Evolutionary conservation across 2,888 invertebrate genomes (phyloP).

Genomic region (Noctua janthe): DNA sequence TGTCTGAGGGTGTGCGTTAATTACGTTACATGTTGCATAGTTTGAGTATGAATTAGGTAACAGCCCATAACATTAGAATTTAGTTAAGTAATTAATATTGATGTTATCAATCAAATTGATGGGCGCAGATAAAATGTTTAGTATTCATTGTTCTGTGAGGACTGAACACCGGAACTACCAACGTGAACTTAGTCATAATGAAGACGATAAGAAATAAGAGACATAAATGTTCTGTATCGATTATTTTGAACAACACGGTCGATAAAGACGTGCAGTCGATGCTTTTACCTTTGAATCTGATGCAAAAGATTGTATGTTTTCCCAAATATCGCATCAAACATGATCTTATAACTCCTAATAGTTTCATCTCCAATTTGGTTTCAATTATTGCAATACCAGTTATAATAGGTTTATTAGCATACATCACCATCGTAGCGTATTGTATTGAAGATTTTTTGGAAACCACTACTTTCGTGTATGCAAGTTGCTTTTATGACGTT

Average conservation of each 20-base stretch:
- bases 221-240: background rate
- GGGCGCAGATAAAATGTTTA: too few species aligned
- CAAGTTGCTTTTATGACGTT: background rate
- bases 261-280: conserved; percentile 17
- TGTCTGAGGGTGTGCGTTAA: too few species aligned
- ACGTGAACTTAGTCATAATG: background rate
- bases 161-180: background rate
- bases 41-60: background rate
- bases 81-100: background rate
- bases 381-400: background rate
- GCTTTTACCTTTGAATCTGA: background rate
- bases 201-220: background rate
- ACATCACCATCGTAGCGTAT: background rate
- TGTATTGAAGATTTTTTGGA: background rate
- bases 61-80: background rate
- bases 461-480: background rate
- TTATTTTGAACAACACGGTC: background rate
- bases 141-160: background rate
- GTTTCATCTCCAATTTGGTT: background rate
- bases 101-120: background rate
- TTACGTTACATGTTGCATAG: too few species aligned
- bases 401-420: background rate
- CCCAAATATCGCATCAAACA: conserved; percentile 11
- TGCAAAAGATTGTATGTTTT: background rate
- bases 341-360: conserved; percentile 10